Percentiles rank a stretch among this genome's conserved stretches.
Evolutionary conservation across 2,113 vertebrate genomes (phyloP).

Genomic region (Emydura subglobosa): DNA sequence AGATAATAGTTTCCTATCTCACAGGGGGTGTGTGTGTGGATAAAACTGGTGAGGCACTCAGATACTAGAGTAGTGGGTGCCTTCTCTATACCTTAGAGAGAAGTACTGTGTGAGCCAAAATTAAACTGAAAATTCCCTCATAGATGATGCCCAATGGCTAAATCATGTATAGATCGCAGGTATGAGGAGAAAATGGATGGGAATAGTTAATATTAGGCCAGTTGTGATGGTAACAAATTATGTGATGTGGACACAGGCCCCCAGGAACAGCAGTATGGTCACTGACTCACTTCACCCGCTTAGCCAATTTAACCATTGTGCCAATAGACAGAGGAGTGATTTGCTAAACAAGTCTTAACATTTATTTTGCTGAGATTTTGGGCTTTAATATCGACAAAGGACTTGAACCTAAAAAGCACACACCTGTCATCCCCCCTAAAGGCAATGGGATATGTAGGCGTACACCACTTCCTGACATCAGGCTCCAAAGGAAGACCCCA

Average conservation of each 20-base stretch:
- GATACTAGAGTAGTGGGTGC: background rate
- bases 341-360: background rate
- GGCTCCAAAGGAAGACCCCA: background rate
- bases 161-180: fast-evolving
- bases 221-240: background rate
- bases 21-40: background rate
- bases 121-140: fast-evolving
- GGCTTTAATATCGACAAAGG: background rate
- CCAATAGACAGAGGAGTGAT: background rate
- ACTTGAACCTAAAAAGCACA: background rate
- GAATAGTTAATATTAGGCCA: background rate
- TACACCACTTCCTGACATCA: background rate
- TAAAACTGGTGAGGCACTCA: background rate
- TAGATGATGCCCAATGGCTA: background rate
- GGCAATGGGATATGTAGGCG: fast-evolving
- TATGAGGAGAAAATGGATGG: background rate
- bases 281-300: background rate
- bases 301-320: background rate
- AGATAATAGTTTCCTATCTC: background rate
- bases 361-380: background rate
- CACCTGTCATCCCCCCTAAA: background rate
- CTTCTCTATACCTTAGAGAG: fast-evolving
- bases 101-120: background rate
- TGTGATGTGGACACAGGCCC: background rate
- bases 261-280: background rate